Base-by-base conservation (phyloP, 2,888 invertebrate species). In the Latheticus oryzae region DNA sequence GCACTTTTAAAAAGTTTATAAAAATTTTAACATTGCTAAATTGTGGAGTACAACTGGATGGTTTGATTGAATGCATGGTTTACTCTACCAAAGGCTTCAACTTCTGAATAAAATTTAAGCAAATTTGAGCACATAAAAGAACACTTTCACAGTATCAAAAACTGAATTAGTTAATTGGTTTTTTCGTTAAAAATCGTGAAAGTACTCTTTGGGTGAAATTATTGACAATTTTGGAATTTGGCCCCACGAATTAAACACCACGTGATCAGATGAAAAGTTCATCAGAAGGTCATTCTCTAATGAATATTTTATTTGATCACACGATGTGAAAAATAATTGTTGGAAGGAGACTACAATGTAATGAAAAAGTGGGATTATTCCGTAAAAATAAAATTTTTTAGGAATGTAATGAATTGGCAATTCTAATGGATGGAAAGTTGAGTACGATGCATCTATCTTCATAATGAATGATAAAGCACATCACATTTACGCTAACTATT, bases 21-120 rank as follows among this genome's bases (percentile, higher is more conserved):
- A 51, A 51, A 51, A 35, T 26, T 30, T 19, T 50, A 50, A 35
- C 19, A 33, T 33, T 16, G 24, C 19, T 32, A 32, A 28, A 12
- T 30, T 12, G 19, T 51, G 51, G 51, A 51, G 38, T 40, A 51
- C 12, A 38, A 26, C 7, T 51, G 51, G 51, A 51, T 38, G 51
- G 51, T 51, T 51, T 51, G 51, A 51, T 51, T 51, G 8, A 40
- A 51, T 47, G 47, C 47, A 32, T 23, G 47, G 45, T 35, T 47
- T 43, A 37, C 24, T 21, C n/a, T 33, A 11, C 5, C 15, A 33
- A 33, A 33, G 15, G n/a, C n/a, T n/a, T n/a, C n/a, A n/a, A n/a
- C 12, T 4, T n/a, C 5, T 28, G 9, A 28, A 28, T 7, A 33
- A 12, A 33, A 15, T 33, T 13, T n/a, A 33, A 16, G 15, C 33